Conservation (phyloP, 2,797 vertebrate genomes). For the Urocyon cinereoargenteus region DNA sequence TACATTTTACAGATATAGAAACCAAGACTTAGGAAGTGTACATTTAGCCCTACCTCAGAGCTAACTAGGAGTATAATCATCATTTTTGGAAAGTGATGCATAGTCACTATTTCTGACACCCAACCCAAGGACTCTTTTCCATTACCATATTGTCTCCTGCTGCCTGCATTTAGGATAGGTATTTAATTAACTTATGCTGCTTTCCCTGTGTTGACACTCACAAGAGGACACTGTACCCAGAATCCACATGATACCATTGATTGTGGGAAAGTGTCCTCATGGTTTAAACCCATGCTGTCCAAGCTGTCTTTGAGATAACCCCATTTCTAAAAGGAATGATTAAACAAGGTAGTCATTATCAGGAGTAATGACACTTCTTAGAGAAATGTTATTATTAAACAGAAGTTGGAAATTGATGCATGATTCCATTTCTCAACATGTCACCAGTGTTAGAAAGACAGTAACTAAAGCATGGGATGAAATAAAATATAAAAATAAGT, state of each 20-base stretch:
- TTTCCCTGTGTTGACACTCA: slow-evolving; percentile 60
- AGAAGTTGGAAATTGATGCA: slow-evolving; percentile 65
- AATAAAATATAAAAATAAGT: background rate
- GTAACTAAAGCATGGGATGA: background rate
- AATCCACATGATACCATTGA: background rate
- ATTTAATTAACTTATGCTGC: background rate
- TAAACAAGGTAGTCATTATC: slow-evolving; percentile 48
- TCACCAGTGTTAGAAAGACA: background rate
- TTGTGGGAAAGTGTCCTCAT: slow-evolving; percentile 32
- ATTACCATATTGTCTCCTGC: background rate
- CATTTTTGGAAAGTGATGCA: background rate
- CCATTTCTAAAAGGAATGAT: slow-evolving; percentile 74
- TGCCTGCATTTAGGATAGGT: background rate
- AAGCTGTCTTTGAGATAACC: slow-evolving; percentile 67
- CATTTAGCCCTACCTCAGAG: background rate
- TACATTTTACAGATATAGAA: background rate
- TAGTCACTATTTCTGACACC: background rate
- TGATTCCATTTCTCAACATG: slow-evolving; percentile 69
- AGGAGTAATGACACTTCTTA: slow-evolving; percentile 72
- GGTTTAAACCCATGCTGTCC: slow-evolving; percentile 47
- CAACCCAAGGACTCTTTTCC: background rate
- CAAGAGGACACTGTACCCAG: background rate
- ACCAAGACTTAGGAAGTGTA: background rate
- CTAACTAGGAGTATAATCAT: background rate
- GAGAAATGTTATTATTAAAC: slow-evolving; percentile 61